These are phyloP conservation scores for Geopemphigus sp. DNA, from an alignment of 1,140 invertebrate species.

Conservation along the genomic window DNA sequence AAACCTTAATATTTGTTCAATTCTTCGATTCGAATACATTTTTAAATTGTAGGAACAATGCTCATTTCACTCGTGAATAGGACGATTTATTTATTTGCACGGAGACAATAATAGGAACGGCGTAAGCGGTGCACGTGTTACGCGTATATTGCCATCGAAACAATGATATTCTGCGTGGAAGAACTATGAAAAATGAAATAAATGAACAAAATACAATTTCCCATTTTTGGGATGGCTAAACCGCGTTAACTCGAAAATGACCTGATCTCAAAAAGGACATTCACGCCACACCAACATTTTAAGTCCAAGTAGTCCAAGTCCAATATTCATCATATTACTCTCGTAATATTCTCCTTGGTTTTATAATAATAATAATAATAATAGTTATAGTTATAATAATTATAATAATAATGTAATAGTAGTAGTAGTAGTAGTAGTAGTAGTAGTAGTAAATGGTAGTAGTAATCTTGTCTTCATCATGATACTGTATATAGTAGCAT, in stretches of 20 bases:
- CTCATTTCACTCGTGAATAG: no score
- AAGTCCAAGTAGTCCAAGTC: constrained; percentile 23
- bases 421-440: neutral
- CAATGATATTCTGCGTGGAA: neutral
- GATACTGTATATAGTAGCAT: neutral
- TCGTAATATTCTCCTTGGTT: constrained; percentile 21
- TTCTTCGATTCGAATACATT: no score
- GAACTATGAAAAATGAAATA: neutral
- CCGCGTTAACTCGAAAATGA: neutral
- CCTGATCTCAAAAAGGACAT: constrained; percentile 14
- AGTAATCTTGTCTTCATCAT: no score
- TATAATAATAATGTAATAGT: neutral
- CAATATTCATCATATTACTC: constrained; percentile 28
- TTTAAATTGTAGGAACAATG: no score
- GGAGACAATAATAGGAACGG: no score
- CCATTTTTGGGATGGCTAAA: neutral
- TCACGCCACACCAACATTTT: constrained; percentile 13
- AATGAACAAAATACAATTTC: neutral
- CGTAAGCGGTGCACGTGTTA: no score
- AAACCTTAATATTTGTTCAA: no score
- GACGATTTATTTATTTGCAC: no score
- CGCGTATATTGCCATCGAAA: neutral
- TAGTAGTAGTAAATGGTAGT: neutral
- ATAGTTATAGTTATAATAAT: neutral
- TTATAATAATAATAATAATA: constrained; percentile 10